Evolutionary conservation across 1,140 invertebrate genomes (phyloP), one percentile per base, ranked within the genome.

Genomic region (Odontomachus brunneus): DNA sequence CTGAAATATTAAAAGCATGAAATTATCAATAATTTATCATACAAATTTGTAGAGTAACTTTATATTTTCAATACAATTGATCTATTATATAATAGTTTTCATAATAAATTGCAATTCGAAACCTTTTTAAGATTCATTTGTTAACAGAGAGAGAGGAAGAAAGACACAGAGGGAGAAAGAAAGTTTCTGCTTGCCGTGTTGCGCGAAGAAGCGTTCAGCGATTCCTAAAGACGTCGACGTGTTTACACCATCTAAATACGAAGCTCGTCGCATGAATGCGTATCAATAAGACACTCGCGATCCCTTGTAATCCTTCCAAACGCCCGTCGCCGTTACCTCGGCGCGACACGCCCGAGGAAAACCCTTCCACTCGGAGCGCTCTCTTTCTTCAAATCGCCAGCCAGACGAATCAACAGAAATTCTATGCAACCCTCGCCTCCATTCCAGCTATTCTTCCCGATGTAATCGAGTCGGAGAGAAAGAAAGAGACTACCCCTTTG

Each of bases 321-420:
- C 80, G 33, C 22, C 81, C 29, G 67, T 51, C 44, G 44, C 15
- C 38, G 38, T 14, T 48, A 33, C 26, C 49, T 44, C 38, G n/a
- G 48, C 12, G 63, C 19, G 49, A 55, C 33, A 49, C 63, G 29
- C 29, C 26, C 19, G 1, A 17, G 63, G 57, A 4, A 85, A 88
- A 87, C 86, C 86, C 87, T 87, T 88, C 88, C 67, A 86, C 82
- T 69, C 22, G n/a, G 29, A 55, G 72, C 87, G 59, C 9, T 44
- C 73, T 76, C 83, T 88, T 88, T 83, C 76, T 73, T 69, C 29
- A 53, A 63, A 17, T 48, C 44, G 69, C 19, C 55, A 17, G 4
- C 65, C 48, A 66, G 38, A 75, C 71, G 71, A 53, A 74, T 24
- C 75, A 78, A 78, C 65, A 55, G 69, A 63, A 78, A 17, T 80